phyloP scores from a whole-genome alignment of 2,113 vertebrate genomes.

The Oncorhynchus masou region DNA sequence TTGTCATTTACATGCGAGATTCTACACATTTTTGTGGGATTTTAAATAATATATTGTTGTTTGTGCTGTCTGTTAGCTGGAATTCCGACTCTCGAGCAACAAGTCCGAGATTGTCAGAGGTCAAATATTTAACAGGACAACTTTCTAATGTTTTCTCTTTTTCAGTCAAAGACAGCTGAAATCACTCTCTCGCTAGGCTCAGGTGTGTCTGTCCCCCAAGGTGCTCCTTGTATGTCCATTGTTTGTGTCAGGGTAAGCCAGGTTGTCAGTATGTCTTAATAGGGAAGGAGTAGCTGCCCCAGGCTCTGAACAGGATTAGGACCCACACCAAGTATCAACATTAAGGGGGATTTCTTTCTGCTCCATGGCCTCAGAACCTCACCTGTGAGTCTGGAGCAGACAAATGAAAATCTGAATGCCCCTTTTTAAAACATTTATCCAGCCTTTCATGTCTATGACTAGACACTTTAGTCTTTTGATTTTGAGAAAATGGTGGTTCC shows the following conservation, averaged over 20 bases:
- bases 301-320: constrained; percentile 59
- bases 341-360: constrained; percentile 32
- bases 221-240: background rate
- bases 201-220: background rate
- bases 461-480: too few species aligned
- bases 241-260: background rate
- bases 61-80: constrained; percentile 32
- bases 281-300: constrained; percentile 49
- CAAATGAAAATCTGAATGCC: background rate
- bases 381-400: constrained; percentile 48
- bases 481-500: too few species aligned
- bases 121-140: constrained; percentile 15
- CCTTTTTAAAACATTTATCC: background rate
- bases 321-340: constrained; percentile 65
- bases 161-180: constrained; percentile 35
- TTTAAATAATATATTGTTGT: constrained; percentile 49
- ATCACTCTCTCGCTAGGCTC: constrained; percentile 12
- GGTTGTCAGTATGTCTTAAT: constrained; percentile 28
- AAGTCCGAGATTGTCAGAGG: background rate
- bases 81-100: constrained; percentile 18
- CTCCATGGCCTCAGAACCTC: constrained; percentile 56
- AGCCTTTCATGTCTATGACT: background rate
- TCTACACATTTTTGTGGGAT: constrained; percentile 53
- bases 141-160: constrained; percentile 26
- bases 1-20: constrained; percentile 62